phyloP scores from a whole-genome alignment of 2,797 vertebrate species.

The Urocyon cinereoargenteus region DNA sequence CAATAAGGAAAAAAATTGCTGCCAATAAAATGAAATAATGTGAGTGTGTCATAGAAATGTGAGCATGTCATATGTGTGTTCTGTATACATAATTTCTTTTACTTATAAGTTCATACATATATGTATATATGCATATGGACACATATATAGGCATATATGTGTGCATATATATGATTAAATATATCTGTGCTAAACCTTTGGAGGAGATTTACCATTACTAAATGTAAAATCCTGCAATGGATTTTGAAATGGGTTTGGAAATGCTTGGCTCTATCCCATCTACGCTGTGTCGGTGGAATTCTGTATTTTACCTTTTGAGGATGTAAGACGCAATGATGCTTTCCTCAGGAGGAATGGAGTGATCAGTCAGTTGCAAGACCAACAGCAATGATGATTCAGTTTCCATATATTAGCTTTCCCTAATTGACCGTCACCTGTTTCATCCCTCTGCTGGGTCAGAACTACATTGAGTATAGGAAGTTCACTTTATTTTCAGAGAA shows the following conservation, averaged over 20 bases:
- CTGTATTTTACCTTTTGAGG: neutral
- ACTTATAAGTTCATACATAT: neutral
- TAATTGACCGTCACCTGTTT: neutral
- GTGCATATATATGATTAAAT: neutral
- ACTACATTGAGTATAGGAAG: neutral
- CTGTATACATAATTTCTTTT: neutral
- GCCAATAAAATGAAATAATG: neutral
- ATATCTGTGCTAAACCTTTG: neutral
- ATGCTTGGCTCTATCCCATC: neutral
- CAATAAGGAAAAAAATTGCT: neutral
- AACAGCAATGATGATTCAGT: neutral
- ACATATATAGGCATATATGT: neutral
- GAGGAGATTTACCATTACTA: neutral
- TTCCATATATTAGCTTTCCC: neutral
- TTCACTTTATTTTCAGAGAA: neutral
- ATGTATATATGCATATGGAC: neutral
- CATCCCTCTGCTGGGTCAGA: neutral
- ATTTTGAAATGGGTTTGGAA: neutral
- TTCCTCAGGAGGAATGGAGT: neutral
- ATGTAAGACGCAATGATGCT: neutral
- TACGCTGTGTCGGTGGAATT: neutral
- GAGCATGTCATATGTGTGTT: neutral
- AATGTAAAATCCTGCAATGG: neutral
- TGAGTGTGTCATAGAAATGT: neutral
- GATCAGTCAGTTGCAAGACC: neutral